Evolutionary conservation across 2,888 invertebrate genomes (phyloP), one percentile per base, ranked within the genome.

Genomic region (Drosophila aldrichi): DNA sequence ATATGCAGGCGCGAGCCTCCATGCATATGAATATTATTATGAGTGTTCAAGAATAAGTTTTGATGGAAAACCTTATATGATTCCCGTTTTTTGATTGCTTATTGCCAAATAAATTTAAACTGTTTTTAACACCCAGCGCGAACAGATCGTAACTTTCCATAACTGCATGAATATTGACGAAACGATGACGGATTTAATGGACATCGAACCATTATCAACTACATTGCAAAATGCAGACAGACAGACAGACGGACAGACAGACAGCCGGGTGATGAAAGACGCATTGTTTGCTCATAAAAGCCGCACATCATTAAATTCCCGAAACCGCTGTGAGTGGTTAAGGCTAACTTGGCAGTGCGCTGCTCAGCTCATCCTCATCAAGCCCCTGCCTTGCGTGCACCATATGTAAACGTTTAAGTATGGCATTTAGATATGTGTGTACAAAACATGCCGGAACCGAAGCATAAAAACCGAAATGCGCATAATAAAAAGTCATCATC

Each of bases 401-500:
- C 82, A 84, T 75, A 70, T 84, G 87, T 87, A 84, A 84, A 71
- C 84, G 87, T 86, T 84, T 84, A 84, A 84, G 84, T 84, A 86
- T 78, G 82, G 82, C 76, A 84, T 84, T 84, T 87, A 87, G 84
- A 84, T 80, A 81, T 87, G 84, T 87, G 84, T 82, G 84, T 83
- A 79, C 81, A 81, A 81, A 82, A 81, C 82, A 80, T 87, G 84
- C 87, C 84, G 84, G 84, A 84, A 84, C 84, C 84, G 69, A 84
- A 65, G 80, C 84, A 84, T 84, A 84, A 84, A 84, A 84, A 82
- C 87, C 84, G 71, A 85, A 85, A 84, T 87, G 84, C 76, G 84
- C 71, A 87, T 85, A 85, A 85, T 85, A 85, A 85, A 85, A 85
- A 87, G 84, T 76, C 84, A 87, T 84, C 84, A 77, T 79, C 84